phyloP scores from a whole-genome alignment of 2,888 invertebrate genomes.

The Atethmia centrago region DNA sequence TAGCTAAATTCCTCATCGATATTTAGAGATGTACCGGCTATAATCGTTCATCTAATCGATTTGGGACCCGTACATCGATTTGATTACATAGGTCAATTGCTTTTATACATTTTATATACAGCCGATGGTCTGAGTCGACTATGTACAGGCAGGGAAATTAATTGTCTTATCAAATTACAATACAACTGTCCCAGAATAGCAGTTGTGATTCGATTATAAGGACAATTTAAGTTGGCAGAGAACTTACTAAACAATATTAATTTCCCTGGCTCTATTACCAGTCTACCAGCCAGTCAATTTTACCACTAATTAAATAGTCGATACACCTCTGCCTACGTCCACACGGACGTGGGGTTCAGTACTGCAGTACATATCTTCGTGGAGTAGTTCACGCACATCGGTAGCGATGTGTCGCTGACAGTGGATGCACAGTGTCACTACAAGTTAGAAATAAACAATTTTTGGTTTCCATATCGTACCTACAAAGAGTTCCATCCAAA shows the following conservation, averaged over 20 bases:
- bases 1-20: slow-evolving; percentile 79
- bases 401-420: slow-evolving; percentile 35
- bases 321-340: slow-evolving; percentile 52
- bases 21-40: slow-evolving; percentile 61
- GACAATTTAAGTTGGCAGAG: neutral
- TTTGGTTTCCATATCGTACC: slow-evolving; percentile 86
- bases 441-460: slow-evolving; percentile 80
- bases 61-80: slow-evolving; percentile 20
- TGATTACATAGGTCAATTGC: slow-evolving; percentile 39
- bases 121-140: slow-evolving; percentile 42
- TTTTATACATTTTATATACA: slow-evolving; percentile 59
- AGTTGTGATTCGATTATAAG: neutral
- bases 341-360: slow-evolving; percentile 6
- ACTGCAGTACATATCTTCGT: slow-evolving; percentile 5
- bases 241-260: neutral
- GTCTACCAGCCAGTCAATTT: slow-evolving; percentile 44
- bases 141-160: neutral
- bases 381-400: slow-evolving; percentile 25
- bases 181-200: neutral
- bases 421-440: slow-evolving; percentile 69
- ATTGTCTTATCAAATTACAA: slow-evolving; percentile 6
- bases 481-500: slow-evolving; percentile 83
- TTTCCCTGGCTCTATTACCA: neutral
- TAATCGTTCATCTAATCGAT: slow-evolving; percentile 43
- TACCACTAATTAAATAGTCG: slow-evolving; percentile 46